Evolutionary conservation across 2,888 invertebrate genomes (phyloP).

Genomic region (Rhorus exstirpatorius): DNA sequence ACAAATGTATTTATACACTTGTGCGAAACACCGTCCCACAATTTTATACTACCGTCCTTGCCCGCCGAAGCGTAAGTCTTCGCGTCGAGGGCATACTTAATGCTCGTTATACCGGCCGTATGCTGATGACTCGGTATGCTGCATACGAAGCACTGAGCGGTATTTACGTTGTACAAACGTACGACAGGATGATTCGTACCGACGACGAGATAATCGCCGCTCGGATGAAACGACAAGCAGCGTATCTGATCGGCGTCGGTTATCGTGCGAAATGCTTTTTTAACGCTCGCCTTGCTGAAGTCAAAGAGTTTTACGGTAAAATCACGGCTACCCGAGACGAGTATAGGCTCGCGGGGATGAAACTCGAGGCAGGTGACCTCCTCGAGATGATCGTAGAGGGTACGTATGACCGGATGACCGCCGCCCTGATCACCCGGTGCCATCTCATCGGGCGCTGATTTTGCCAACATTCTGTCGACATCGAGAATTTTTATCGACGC

Average conservation of each 20-base stretch:
- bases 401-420: constrained; percentile 99
- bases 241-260: constrained; percentile 97
- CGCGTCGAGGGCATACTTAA: constrained; percentile 92
- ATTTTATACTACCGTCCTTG: constrained; percentile 96
- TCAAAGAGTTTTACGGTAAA: constrained; percentile 98
- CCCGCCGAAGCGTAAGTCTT: constrained; percentile 94
- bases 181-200: constrained; percentile 97
- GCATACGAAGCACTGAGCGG: constrained; percentile 98
- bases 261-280: constrained; percentile 98
- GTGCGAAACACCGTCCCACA: constrained; percentile 99
- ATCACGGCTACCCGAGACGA: constrained; percentile 98
- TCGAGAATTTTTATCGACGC: constrained; percentile 99
- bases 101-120: constrained; percentile 91
- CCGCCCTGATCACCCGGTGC: constrained; percentile 94
- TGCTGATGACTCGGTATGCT: constrained; percentile 95
- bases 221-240: constrained; percentile 97
- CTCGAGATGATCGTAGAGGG: constrained; percentile 98
- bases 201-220: constrained; percentile 97
- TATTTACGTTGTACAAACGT: constrained; percentile 97
- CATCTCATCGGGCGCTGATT: constrained; percentile 97
- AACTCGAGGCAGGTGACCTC: constrained; percentile 99
- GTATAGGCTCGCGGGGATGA: constrained; percentile 97
- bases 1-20: constrained; percentile 97
- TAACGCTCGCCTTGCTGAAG: constrained; percentile 99
- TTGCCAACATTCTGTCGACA: constrained; percentile 99